Evolutionary conservation across 1,140 invertebrate species (phyloP).

Genomic region (Atta colombica): DNA sequence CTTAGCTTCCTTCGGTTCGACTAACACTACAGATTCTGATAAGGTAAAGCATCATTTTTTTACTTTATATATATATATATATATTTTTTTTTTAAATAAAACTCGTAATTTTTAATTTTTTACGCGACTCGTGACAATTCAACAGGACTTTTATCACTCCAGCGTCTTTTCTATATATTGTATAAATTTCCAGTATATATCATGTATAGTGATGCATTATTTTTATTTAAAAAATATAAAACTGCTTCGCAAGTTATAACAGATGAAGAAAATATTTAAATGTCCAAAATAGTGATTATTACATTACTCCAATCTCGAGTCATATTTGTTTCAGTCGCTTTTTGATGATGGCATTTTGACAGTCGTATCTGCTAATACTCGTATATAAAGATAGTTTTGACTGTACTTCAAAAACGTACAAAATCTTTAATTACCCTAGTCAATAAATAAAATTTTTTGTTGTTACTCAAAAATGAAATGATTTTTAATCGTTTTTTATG

Average conservation of each 20-base stretch:
- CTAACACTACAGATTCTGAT: conserved; percentile 97
- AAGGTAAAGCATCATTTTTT: conserved; percentile 89
- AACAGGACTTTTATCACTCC: no score
- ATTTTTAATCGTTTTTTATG: no score
- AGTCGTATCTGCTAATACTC: not conserved
- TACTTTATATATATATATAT: not conserved
- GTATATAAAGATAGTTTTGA: not conserved
- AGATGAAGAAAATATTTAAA: not conserved
- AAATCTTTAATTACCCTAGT: not conserved
- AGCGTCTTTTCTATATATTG: no score
- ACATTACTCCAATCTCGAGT: not conserved
- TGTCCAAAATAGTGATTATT: not conserved
- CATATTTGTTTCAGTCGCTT: not conserved
- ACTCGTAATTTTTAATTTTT: not conserved
- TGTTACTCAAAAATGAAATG: no score
- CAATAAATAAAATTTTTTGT: no score
- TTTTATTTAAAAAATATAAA: not conserved
- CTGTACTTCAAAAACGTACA: not conserved
- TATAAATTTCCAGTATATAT: no score
- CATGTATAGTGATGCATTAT: not conserved
- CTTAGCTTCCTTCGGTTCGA: conserved; percentile 97
- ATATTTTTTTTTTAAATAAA: not conserved
- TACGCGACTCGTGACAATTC: not conserved
- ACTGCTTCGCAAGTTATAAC: not conserved
- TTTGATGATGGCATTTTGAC: not conserved